Conservation (phyloP, 2,888 invertebrate species). For the Seira ritae region DNA sequence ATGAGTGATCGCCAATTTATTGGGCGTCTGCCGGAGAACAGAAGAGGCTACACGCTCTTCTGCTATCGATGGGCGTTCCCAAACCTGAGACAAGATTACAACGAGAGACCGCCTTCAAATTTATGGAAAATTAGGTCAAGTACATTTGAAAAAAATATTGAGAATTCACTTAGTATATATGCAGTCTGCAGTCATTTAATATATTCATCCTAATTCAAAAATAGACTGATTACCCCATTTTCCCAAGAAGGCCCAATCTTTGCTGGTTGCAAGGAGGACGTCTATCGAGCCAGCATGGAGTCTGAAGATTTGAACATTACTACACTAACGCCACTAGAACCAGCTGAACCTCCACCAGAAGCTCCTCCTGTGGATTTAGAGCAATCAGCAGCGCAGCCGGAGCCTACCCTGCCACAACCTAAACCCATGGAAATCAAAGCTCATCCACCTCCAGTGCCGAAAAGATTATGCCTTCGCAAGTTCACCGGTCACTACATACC, state of each 20-base stretch:
- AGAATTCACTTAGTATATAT: background rate
- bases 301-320: too few relatives aligned
- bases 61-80: constrained; percentile 55
- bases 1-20: constrained; percentile 27
- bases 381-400: too few relatives aligned
- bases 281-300: background rate
- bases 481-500: constrained; percentile 61
- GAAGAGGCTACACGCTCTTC: constrained; percentile 53
- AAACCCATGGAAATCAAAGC: background rate
- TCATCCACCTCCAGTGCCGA: constrained; percentile 1
- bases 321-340: too few relatives aligned
- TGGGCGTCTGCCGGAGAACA: constrained; percentile 44
- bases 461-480: constrained; percentile 33
- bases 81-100: background rate
- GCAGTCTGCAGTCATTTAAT: background rate
- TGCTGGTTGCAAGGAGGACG: background rate
- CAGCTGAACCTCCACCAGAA: too few relatives aligned
- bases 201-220: constrained; percentile 1
- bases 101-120: constrained; percentile 34
- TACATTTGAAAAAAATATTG: constrained; percentile 23
- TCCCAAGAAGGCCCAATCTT: constrained; percentile 9
- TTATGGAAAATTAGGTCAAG: constrained; percentile 60
- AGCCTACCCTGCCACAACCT: too few relatives aligned
- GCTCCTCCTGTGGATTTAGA: too few relatives aligned
- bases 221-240: constrained; percentile 33